phyloP scores from a whole-genome alignment of 2,113 vertebrate species.

The Orthonyx spaldingii region DNA sequence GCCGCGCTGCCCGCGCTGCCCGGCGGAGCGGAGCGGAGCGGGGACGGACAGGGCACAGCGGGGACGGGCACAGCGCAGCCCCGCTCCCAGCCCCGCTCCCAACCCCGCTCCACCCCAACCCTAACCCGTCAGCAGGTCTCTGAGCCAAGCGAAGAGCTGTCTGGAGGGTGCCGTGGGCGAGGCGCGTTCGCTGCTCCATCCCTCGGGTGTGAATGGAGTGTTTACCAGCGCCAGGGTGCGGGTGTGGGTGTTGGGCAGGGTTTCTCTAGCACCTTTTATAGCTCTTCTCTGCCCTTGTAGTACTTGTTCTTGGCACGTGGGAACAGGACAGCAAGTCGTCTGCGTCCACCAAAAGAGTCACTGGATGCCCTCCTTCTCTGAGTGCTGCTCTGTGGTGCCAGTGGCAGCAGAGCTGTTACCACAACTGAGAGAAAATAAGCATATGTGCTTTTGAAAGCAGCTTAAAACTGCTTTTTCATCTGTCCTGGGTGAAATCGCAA shows the following conservation, averaged over 20 bases:
- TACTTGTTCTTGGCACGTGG: background rate
- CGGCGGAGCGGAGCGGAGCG: background rate
- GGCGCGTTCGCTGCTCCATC: background rate
- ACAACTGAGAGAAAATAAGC: background rate
- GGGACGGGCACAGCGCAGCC: background rate
- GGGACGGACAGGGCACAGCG: no score
- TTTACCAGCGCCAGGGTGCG: accelerated
- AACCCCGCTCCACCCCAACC: no score
- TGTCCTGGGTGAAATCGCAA: accelerated
- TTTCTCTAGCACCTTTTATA: background rate
- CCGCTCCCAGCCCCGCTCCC: background rate
- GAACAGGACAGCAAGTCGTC: background rate
- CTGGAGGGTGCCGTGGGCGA: background rate
- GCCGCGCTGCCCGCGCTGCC: background rate
- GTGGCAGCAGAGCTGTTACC: background rate
- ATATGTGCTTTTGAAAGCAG: background rate
- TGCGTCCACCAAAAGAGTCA: accelerated
- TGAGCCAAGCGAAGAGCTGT: accelerated
- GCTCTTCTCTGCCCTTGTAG: background rate
- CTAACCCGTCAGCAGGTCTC: accelerated
- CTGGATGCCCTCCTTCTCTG: accelerated
- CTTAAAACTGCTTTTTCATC: background rate
- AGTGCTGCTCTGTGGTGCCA: accelerated
- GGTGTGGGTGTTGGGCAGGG: background rate
- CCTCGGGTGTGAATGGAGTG: accelerated